Evolutionary conservation across 2,797 vertebrate species (phyloP).

Genomic region (Tauraco hartlaubi): DNA sequence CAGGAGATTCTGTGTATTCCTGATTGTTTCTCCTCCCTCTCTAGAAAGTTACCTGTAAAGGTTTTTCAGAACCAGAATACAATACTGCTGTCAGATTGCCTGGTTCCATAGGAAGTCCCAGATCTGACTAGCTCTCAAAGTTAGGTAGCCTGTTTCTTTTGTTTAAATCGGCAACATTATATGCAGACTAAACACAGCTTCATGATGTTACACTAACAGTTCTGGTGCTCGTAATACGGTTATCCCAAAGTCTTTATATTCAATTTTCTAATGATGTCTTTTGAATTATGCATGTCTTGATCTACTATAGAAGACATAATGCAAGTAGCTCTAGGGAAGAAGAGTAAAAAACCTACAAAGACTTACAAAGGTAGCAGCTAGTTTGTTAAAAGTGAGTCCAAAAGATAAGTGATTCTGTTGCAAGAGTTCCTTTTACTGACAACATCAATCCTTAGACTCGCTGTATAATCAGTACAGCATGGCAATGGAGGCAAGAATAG

Average conservation of each 20-base stretch:
- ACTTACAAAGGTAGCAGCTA: background rate
- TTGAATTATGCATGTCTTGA: slow-evolving; percentile 16
- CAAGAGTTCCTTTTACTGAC: background rate
- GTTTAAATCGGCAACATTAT: background rate
- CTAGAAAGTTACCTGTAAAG: background rate
- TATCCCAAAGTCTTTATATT: background rate
- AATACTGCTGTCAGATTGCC: background rate
- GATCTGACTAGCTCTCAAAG: background rate
- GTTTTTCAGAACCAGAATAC: background rate
- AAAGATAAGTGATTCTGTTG: background rate
- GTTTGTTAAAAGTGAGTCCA: background rate
- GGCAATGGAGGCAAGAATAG: background rate
- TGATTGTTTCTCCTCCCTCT: background rate
- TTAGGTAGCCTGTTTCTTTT: background rate
- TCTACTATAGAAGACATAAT: background rate
- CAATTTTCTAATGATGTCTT: background rate
- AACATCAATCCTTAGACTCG: background rate
- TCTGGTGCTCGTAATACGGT: background rate
- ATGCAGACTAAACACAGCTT: background rate
- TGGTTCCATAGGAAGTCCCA: background rate
- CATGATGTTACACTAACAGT: background rate
- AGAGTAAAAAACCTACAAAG: background rate
- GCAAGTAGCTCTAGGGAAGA: background rate
- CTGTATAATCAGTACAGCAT: background rate
- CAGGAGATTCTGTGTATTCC: background rate